Evolutionary conservation across 2,797 vertebrate species (phyloP).

Genomic region (Oreonectes daqikongensis): DNA sequence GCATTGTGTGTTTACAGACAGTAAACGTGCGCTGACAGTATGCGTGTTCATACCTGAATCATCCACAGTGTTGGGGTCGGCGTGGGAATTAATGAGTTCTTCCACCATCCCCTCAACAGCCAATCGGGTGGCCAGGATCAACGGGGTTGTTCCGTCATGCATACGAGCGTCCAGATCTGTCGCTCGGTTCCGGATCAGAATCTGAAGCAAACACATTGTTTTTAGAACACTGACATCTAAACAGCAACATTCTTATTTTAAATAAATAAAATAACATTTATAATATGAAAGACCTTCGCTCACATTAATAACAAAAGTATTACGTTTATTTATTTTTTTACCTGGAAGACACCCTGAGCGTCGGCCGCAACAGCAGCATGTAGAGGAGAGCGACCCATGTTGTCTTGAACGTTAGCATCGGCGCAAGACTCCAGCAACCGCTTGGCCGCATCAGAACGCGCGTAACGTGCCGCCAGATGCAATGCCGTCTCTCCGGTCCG

Average conservation of each 20-base stretch:
- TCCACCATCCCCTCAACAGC: slow-evolving; percentile 98
- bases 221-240: neutral
- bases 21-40: too few relatives aligned
- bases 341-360: slow-evolving; percentile 97
- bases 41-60: slow-evolving; percentile 83
- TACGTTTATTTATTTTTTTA: too few relatives aligned
- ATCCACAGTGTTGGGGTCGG: slow-evolving; percentile 92
- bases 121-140: slow-evolving; percentile 92
- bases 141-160: slow-evolving; percentile 93
- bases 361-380: slow-evolving; percentile 93
- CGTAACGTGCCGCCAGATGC: slow-evolving; percentile 93
- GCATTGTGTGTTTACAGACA: neutral
- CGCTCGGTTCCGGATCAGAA: slow-evolving; percentile 94
- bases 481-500: slow-evolving; percentile 94
- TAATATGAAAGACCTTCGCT: too few relatives aligned
- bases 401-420: slow-evolving; percentile 93
- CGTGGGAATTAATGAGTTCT: slow-evolving; percentile 94
- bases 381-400: slow-evolving; percentile 93
- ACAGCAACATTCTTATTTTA: neutral
- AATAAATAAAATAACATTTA: too few relatives aligned
- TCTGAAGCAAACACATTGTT: slow-evolving; percentile 72
- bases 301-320: too few relatives aligned
- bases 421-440: slow-evolving; percentile 94
- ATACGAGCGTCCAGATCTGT: slow-evolving; percentile 95
- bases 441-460: slow-evolving; percentile 93